Percentiles rank a stretch among this genome's conserved stretches.
Evolutionary conservation across 2,797 vertebrate genomes (phyloP).

Genomic region (Girardinus metallicus): DNA sequence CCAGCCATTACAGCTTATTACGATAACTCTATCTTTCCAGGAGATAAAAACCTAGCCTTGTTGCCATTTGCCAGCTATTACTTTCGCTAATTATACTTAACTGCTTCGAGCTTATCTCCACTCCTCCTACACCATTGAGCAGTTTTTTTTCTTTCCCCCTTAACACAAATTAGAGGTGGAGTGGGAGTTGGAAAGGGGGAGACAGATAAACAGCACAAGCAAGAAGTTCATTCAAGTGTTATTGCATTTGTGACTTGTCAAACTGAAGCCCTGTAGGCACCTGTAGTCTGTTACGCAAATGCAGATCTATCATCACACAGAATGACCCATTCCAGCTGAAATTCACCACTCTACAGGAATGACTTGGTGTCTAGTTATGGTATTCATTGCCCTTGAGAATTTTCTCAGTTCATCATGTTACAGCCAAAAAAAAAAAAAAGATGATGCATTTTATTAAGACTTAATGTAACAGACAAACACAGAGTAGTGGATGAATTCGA

Average conservation of each 20-base stretch:
- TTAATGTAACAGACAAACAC: not conserved
- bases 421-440: not conserved
- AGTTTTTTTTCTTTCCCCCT: conserved; percentile 81
- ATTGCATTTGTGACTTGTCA: conserved; percentile 82
- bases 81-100: conserved; percentile 91
- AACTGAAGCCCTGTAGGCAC: conserved; percentile 68
- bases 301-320: conserved; percentile 53
- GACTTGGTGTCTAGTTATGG: conserved; percentile 12
- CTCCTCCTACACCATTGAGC: conserved; percentile 87
- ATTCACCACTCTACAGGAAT: conserved; percentile 11
- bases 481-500: not conserved
- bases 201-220: conserved; percentile 79
- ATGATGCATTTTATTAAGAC: not conserved
- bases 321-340: conserved; percentile 47
- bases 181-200: conserved; percentile 78
- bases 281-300: conserved; percentile 69
- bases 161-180: conserved; percentile 81
- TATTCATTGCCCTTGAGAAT: not conserved
- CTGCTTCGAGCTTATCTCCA: conserved; percentile 87
- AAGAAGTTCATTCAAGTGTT: conserved; percentile 83
- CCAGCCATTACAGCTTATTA: conserved; percentile 85
- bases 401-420: not conserved
- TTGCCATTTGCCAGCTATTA: conserved; percentile 87
- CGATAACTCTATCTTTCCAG: conserved; percentile 85
- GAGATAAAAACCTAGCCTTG: conserved; percentile 85